These are phyloP conservation scores for Bombylius discolor DNA, from an alignment of 2,888 invertebrate genomes.

Conservation along the genomic window DNA sequence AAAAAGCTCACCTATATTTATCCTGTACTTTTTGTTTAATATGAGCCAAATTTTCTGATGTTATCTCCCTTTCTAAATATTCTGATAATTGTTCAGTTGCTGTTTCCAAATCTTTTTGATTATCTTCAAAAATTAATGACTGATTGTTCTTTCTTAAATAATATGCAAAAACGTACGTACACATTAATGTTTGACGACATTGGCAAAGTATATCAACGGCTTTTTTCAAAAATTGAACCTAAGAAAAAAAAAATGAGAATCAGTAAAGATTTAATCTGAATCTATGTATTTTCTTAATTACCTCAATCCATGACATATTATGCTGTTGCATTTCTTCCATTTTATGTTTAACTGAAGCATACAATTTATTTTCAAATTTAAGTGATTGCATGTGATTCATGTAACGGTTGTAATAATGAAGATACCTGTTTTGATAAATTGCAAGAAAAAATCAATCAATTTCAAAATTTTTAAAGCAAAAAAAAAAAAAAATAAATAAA, in stretches of 20 bases:
- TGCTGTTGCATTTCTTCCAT: slow-evolving; percentile 99
- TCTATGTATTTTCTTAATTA: slow-evolving; percentile 22
- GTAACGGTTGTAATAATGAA: slow-evolving; percentile 97
- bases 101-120: slow-evolving; percentile 94
- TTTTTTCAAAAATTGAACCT: slow-evolving; percentile 95
- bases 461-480: not conserved
- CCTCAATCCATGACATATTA: slow-evolving; percentile 99
- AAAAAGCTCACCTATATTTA: slow-evolving; percentile 66
- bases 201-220: slow-evolving; percentile 94
- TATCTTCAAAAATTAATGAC: slow-evolving; percentile 96
- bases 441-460: not conserved
- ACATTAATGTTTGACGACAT: slow-evolving; percentile 96
- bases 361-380: slow-evolving; percentile 93
- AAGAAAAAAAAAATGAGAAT: slow-evolving; percentile 13
- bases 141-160: slow-evolving; percentile 97
- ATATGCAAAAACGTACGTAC: slow-evolving; percentile 98
- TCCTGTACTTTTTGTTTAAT: slow-evolving; percentile 99
- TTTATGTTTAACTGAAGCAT: slow-evolving; percentile 90
- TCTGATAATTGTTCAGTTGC: slow-evolving; percentile 96
- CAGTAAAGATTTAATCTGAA: not conserved
- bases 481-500: not conserved
- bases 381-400: slow-evolving; percentile 99
- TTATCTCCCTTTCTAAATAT: slow-evolving; percentile 95
- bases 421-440: slow-evolving; percentile 48
- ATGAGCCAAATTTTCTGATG: slow-evolving; percentile 89